These are phyloP conservation scores for Steinernema feltiae DNA, from an alignment of 1,140 invertebrate genomes.

Conservation along the genomic window DNA sequence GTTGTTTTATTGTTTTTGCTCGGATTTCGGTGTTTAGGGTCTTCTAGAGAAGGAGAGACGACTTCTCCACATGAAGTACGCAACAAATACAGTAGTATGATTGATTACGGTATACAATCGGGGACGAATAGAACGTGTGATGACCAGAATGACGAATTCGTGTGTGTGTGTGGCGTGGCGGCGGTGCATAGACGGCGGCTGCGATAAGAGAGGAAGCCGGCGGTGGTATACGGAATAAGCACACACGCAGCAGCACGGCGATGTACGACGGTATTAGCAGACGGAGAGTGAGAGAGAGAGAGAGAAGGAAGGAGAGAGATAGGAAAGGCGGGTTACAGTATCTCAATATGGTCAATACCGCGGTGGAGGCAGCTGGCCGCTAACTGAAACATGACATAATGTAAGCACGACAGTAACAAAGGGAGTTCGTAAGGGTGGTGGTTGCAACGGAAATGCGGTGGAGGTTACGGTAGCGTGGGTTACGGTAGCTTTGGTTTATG, in stretches of 20 bases:
- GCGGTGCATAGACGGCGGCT: no score
- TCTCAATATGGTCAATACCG: not conserved
- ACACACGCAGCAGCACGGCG: not conserved
- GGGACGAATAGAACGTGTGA: not conserved
- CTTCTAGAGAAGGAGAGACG: not conserved
- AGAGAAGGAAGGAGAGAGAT: not conserved
- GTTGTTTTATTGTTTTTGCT: not conserved
- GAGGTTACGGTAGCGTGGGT: not conserved
- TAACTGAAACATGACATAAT: constrained; percentile 4
- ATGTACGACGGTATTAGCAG: not conserved
- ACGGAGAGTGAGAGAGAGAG: not conserved
- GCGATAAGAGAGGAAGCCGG: not conserved
- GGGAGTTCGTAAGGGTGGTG: not conserved
- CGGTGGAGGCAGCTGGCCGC: constrained; percentile 8
- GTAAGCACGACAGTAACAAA: constrained; percentile 6
- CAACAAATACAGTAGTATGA: no score
- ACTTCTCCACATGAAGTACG: no score
- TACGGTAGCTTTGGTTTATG: not conserved
- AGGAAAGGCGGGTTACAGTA: not conserved
- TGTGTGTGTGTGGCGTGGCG: not conserved
- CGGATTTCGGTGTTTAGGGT: not conserved
- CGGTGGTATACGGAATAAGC: not conserved
- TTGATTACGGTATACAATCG: not conserved
- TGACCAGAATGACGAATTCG: no score
- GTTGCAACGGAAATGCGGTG: not conserved